These are phyloP conservation scores for Cactoblastis cactorum DNA, from an alignment of 2,888 invertebrate species.

Conservation along the genomic window DNA sequence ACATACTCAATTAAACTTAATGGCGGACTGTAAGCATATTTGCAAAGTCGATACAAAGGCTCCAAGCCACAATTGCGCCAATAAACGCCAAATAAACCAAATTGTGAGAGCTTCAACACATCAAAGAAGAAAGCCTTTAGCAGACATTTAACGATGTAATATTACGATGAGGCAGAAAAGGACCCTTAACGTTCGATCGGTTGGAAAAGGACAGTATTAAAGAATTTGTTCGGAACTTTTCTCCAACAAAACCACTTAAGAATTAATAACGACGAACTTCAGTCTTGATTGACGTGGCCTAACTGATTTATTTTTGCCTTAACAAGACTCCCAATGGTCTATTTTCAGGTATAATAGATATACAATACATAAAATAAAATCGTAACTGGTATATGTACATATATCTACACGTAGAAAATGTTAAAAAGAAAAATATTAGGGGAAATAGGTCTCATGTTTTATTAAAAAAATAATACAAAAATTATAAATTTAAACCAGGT, in stretches of 20 bases:
- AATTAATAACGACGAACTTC: slow-evolving; percentile 30
- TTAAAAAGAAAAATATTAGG: too few species aligned
- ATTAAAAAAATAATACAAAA: too few species aligned
- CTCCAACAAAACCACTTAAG: slow-evolving; percentile 37
- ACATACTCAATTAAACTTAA: neutral
- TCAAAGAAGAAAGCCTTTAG: slow-evolving; percentile 8
- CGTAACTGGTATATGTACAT: too few species aligned
- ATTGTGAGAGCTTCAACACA: neutral
- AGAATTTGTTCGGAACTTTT: slow-evolving; percentile 37
- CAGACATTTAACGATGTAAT: slow-evolving; percentile 12
- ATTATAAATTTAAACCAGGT: too few species aligned
- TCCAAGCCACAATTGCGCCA: neutral
- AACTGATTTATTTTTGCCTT: slow-evolving; percentile 1
- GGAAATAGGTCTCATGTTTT: too few species aligned
- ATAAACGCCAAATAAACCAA: neutral
- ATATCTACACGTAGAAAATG: too few species aligned
- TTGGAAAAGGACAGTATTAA: slow-evolving; percentile 34
- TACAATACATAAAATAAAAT: too few species aligned
- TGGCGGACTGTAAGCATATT: neutral
- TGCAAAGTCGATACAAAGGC: neutral
- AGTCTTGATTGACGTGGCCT: slow-evolving; percentile 2
- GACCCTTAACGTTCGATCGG: slow-evolving; percentile 39
- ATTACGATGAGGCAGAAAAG: slow-evolving; percentile 16
- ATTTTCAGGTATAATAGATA: neutral
- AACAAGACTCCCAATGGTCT: neutral